Conservation (phyloP, 2,797 vertebrate species). For the Etheostoma nigrum region DNA sequence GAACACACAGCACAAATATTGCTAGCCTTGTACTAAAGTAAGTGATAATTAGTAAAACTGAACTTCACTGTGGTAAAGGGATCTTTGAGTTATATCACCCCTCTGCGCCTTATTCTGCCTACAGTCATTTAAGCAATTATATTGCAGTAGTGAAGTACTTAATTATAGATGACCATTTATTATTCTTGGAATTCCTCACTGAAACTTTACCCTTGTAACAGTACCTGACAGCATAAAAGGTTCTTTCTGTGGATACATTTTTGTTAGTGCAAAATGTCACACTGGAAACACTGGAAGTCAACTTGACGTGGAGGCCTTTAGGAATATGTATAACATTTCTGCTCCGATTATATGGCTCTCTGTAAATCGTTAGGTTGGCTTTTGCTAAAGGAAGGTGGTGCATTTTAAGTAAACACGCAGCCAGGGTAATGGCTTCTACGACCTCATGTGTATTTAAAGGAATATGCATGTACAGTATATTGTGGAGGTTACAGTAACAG, state of each 20-base stretch:
- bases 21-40: too few species aligned
- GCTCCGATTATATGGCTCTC: constrained; percentile 8
- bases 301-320: constrained; percentile 20
- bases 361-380: not conserved
- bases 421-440: constrained; percentile 1
- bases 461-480: constrained; percentile 25
- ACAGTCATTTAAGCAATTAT: not conserved
- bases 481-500: not conserved
- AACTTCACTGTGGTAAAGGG: not conserved
- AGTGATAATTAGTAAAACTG: not conserved
- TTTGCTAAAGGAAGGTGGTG: constrained; percentile 15
- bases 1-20: not conserved
- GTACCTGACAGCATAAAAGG: not conserved
- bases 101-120: not conserved
- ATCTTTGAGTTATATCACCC: constrained; percentile 7
- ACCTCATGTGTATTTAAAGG: constrained; percentile 22
- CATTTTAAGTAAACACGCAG: constrained; percentile 15
- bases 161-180: constrained; percentile 20
- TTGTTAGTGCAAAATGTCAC: constrained; percentile 38
- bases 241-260: constrained; percentile 15
- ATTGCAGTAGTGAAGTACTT: constrained; percentile 5
- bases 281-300: constrained; percentile 10
- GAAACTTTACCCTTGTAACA: not conserved
- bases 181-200: constrained; percentile 8
- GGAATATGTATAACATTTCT: constrained; percentile 16